phyloP scores from a whole-genome alignment of 1,140 invertebrate species.

The Trichonephila inaurata region DNA sequence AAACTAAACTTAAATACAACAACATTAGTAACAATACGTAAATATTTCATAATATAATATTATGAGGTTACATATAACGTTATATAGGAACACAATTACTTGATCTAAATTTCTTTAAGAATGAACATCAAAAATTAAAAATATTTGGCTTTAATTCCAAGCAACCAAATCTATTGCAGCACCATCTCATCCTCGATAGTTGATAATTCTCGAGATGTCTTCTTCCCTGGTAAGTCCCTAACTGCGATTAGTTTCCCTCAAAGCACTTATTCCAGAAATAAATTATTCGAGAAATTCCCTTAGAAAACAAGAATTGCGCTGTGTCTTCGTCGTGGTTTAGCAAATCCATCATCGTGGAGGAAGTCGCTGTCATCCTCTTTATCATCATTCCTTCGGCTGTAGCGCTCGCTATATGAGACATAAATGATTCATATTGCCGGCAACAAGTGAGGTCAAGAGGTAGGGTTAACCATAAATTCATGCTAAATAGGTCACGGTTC shows the following conservation, averaged over 20 bases:
- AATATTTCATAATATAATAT: no score
- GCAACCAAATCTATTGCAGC: no score
- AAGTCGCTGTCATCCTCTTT: constrained; percentile 56
- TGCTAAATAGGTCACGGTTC: not conserved
- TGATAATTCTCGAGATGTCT: no score
- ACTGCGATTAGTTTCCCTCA: not conserved
- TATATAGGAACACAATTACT: no score
- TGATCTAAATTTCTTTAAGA: no score
- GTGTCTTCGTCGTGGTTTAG: not conserved
- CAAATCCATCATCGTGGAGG: constrained; percentile 62
- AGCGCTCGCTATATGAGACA: not conserved
- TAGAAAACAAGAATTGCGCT: not conserved
- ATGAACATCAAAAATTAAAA: no score
- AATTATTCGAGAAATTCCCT: constrained; percentile 2
- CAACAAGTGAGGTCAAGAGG: constrained; percentile 66
- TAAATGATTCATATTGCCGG: constrained; percentile 51
- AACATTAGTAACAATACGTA: no score
- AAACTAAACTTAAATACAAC: no score
- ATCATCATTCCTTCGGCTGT: constrained; percentile 14
- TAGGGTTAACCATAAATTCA: not conserved
- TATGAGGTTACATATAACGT: no score
- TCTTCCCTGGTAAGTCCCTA: not conserved
- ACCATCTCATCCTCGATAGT: no score
- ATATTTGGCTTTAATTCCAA: no score
- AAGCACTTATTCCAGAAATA: not conserved